Conservation (phyloP, 2,888 invertebrate genomes). For the Rhodophaea formosa region DNA sequence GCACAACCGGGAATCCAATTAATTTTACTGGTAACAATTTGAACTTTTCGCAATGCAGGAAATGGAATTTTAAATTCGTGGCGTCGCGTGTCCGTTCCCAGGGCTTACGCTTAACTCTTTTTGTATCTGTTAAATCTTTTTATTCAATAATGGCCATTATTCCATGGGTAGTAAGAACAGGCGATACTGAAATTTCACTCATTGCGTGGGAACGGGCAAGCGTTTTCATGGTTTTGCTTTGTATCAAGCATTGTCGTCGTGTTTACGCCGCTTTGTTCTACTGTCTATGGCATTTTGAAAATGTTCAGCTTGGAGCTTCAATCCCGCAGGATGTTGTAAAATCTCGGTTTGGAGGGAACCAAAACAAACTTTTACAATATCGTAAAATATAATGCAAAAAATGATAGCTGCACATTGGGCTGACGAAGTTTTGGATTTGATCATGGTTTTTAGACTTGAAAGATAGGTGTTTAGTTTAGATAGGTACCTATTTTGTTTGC, state of each 20-base stretch:
- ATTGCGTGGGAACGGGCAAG: constrained; percentile 45
- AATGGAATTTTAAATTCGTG: constrained; percentile 73
- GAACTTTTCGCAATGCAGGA: constrained; percentile 53
- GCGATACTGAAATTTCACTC: constrained; percentile 12
- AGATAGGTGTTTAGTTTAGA: no score
- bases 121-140: constrained; percentile 4
- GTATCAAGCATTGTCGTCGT: constrained; percentile 22
- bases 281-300: constrained; percentile 22
- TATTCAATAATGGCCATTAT: constrained; percentile 23
- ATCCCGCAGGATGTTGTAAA: no score
- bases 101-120: constrained; percentile 23
- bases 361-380: no score
- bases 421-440: no score
- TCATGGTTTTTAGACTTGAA: no score
- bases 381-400: no score
- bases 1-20: constrained; percentile 16
- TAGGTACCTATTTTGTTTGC: no score
- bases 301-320: not conserved
- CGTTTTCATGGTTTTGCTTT: constrained; percentile 34
- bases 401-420: no score
- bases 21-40: constrained; percentile 52
- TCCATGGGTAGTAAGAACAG: constrained; percentile 18
- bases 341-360: no score
- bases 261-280: constrained; percentile 24
- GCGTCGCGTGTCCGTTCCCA: constrained; percentile 38